Evolutionary conservation across 2,888 invertebrate genomes (phyloP).

Genomic region (Xanthostigma xanthostigma): DNA sequence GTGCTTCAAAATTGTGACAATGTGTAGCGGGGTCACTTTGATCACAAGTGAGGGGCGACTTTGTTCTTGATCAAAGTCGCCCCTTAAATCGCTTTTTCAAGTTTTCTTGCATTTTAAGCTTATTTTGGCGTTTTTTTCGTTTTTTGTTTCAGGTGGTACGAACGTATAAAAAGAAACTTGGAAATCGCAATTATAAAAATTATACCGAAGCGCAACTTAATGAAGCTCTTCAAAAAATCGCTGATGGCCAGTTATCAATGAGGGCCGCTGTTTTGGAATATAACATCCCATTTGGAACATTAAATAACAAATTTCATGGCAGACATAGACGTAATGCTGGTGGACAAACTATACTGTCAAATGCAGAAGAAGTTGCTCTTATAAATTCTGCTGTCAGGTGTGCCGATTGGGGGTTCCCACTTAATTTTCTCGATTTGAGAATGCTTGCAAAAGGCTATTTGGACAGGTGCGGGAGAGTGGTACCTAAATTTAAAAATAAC

Average conservation of each 20-base stretch:
- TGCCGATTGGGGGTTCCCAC: constrained; percentile 15
- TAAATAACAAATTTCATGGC: constrained; percentile 5
- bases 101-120: constrained; percentile 1
- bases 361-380: constrained; percentile 9
- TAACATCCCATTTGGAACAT: constrained; percentile 8
- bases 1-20: too few species aligned
- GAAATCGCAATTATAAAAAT: background rate
- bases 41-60: too few species aligned
- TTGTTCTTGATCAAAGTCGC: too few species aligned
- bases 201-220: constrained; percentile 4
- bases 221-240: constrained; percentile 9
- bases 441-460: constrained; percentile 15
- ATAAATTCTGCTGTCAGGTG: constrained; percentile 8
- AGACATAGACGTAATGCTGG: constrained; percentile 4
- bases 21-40: too few species aligned
- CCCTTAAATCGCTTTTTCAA: too few species aligned
- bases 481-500: constrained; percentile 13
- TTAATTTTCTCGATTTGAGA: constrained; percentile 12
- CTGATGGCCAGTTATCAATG: constrained; percentile 4
- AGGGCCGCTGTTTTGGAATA: too few species aligned
- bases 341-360: constrained; percentile 9
- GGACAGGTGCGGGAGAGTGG: constrained; percentile 10
- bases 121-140: constrained; percentile 1
- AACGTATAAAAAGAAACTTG: background rate
- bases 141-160: background rate